Evolutionary conservation across 23 tunicate species (phyloP).

Genomic region (Diplosoma virens): DNA sequence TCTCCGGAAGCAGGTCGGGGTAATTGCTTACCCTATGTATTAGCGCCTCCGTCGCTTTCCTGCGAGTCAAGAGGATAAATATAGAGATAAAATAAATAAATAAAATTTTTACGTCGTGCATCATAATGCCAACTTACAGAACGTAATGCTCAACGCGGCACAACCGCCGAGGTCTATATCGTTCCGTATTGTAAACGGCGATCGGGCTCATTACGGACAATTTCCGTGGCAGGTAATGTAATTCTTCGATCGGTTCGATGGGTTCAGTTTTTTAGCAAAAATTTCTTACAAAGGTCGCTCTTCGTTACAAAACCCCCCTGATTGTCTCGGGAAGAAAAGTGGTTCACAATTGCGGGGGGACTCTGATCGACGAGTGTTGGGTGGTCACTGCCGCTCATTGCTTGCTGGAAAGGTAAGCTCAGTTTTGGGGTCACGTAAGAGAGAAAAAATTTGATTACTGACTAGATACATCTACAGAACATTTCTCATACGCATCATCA

Average conservation of each 20-base stretch:
- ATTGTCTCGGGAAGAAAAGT: slow-evolving; percentile 22
- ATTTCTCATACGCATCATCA: too few relatives aligned
- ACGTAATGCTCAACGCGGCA: neutral
- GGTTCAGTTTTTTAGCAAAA: neutral
- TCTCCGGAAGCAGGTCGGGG: too few relatives aligned
- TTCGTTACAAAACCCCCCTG: slow-evolving; percentile 57
- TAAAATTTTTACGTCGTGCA: too few relatives aligned
- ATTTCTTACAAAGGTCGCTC: neutral
- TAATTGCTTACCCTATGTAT: too few relatives aligned
- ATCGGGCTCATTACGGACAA: slow-evolving; percentile 50
- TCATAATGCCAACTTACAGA: too few relatives aligned
- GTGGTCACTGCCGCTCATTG: slow-evolving; percentile 93
- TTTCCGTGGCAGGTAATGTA: slow-evolving; percentile 93
- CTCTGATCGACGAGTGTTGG: slow-evolving; percentile 83
- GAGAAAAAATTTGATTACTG: too few relatives aligned
- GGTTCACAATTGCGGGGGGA: slow-evolving; percentile 83
- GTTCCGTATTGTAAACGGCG: slow-evolving; percentile 57
- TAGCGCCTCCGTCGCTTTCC: too few relatives aligned
- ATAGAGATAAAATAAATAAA: too few relatives aligned
- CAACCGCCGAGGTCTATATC: neutral
- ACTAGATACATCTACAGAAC: too few relatives aligned
- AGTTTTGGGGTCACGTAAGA: too few relatives aligned
- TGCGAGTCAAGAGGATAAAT: too few relatives aligned
- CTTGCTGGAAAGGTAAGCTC: slow-evolving; percentile 64
- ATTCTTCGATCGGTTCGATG: neutral